Conservation (phyloP, 2,113 vertebrate species). For the Thomomys bottae region DNA sequence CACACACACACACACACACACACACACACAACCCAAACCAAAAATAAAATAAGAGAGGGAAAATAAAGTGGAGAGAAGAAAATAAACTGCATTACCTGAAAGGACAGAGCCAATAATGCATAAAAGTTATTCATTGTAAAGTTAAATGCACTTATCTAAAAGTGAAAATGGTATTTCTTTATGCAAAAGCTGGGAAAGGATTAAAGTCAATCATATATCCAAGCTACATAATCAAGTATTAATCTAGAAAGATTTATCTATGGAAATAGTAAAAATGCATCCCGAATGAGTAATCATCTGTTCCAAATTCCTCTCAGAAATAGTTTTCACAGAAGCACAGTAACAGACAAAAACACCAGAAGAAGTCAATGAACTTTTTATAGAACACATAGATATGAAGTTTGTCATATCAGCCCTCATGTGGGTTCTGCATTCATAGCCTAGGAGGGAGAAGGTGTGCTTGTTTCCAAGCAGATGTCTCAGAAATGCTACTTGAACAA, state of each 20-base stretch:
- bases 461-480: constrained; percentile 28
- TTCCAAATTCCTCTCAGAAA: background rate
- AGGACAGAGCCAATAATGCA: background rate
- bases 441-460: background rate
- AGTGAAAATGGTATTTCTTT: constrained; percentile 8
- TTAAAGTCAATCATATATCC: background rate
- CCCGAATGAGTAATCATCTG: background rate
- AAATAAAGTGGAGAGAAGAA: background rate
- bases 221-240: background rate
- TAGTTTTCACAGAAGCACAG: constrained; percentile 4
- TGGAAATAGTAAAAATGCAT: background rate
- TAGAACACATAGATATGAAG: background rate
- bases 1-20: too few species aligned
- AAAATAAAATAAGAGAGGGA: background rate
- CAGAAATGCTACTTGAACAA: constrained; percentile 27
- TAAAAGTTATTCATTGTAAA: background rate
- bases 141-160: constrained; percentile 21
- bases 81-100: background rate
- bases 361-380: background rate
- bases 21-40: too few species aligned
- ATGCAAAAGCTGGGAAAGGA: background rate
- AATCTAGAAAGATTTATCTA: background rate
- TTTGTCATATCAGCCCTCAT: background rate
- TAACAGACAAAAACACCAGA: constrained; percentile 26
- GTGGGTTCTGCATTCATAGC: background rate